Evolutionary conservation across 1,140 invertebrate species (phyloP), one percentile per base, ranked within the genome.

Genomic region (Ooceraea biroi): DNA sequence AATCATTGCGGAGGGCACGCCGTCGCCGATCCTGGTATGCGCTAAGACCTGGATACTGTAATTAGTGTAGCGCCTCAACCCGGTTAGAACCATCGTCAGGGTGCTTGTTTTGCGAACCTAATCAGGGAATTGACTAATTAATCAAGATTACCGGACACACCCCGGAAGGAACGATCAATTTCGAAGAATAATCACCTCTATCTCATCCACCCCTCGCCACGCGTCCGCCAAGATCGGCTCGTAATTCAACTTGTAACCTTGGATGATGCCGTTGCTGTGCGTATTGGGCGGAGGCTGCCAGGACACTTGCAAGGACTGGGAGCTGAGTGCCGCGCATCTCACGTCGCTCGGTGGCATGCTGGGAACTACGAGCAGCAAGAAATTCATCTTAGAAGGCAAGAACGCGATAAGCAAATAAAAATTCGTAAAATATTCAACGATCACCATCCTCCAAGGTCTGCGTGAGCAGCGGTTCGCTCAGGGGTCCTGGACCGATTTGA

Each of bases 31-130:
- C 91, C 97, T 95, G 0, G 97, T 98, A 91, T 96, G 97, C 0
- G 97, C 97, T 76, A 98, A 90, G 0, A 98, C 96, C 92, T 98
- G 97, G 58, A 98, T 95, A 89, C 97, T 98, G 93, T 98, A 98
- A 94, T 98, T 98, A 3, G 97, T 97, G 91, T 96, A 98, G 86
- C 97, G 97, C 76, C 95, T 95, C n/a, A 97, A 91, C 1, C 96
- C 96, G 0, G 95, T 96, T 1, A 97, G 93, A 50, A 97, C 96
- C 1, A 96, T 96, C 14, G 96, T 97, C 44, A 97, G 90, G 1
- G 96, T 96, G 8, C 95, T 96, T 0, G 97, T 97, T 92, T 97
- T 97, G 8, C 96, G 92, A 8, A 94, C 90, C 93, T 94, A 41
- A n/a, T 44, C 41, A 55, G 3, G 30, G 7, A 27, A 17, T 46